Conservation (phyloP, 2,113 vertebrate species). For the Nycticryphes semicollaris region DNA sequence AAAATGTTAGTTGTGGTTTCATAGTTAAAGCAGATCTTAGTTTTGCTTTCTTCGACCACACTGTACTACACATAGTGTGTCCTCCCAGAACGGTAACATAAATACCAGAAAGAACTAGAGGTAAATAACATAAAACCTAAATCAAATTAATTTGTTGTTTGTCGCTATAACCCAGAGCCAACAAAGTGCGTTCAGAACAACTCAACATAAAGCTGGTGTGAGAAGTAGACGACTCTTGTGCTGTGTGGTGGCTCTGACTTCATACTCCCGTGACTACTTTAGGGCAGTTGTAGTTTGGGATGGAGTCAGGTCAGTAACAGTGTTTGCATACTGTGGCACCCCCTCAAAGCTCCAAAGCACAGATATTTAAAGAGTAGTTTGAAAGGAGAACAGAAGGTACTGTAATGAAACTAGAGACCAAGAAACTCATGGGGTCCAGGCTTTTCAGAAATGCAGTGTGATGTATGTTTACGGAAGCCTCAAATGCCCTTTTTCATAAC, state of each 20-base stretch:
- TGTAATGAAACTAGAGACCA: constrained; percentile 50
- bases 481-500: constrained; percentile 70
- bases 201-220: fast-evolving
- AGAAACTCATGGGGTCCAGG: constrained; percentile 36
- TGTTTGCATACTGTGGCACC: not conserved
- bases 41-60: not conserved
- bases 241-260: not conserved
- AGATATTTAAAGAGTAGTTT: not conserved
- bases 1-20: not conserved
- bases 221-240: not conserved
- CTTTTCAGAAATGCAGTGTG: constrained; percentile 32
- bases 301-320: not conserved
- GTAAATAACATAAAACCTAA: not conserved
- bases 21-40: not conserved
- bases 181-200: not conserved
- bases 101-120: not conserved
- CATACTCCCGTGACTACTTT: not conserved
- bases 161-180: not conserved
- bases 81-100: not conserved
- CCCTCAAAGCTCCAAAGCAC: not conserved
- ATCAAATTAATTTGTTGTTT: not conserved
- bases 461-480: constrained; percentile 72
- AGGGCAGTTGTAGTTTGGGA: not conserved
- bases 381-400: constrained; percentile 55
- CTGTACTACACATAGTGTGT: fast-evolving